phyloP scores from a whole-genome alignment of 2,113 vertebrate genomes.

The Ceyx melanurus region DNA sequence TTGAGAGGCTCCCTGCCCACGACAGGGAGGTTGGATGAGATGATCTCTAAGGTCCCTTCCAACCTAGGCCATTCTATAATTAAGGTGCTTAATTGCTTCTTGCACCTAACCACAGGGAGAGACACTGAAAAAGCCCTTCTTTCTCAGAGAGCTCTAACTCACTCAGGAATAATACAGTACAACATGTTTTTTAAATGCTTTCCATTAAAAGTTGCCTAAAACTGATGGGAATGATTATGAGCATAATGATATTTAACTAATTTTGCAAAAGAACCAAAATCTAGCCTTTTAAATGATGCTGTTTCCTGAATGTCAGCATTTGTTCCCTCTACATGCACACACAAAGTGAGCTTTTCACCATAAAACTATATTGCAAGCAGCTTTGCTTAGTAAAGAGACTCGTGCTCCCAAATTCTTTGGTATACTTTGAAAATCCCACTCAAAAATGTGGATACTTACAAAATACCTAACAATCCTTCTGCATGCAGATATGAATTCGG shows the following conservation, averaged over 20 bases:
- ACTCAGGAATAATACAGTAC: background rate
- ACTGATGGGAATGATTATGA: background rate
- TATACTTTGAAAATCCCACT: background rate
- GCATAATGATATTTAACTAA: background rate
- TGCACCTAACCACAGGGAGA: background rate
- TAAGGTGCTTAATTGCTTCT: background rate
- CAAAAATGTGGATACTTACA: background rate
- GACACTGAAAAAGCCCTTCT: background rate
- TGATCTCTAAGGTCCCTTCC: too few relatives aligned
- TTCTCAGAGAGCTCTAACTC: background rate
- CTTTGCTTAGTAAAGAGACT: background rate
- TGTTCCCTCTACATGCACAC: background rate
- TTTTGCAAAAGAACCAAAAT: background rate
- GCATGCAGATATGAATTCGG: background rate
- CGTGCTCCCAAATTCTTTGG: background rate
- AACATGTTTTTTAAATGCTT: background rate
- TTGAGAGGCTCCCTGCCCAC: too few relatives aligned
- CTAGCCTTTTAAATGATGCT: background rate
- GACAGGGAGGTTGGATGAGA: too few relatives aligned
- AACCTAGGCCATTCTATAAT: background rate
- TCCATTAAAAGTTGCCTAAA: background rate
- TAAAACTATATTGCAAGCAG: background rate
- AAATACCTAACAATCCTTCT: background rate
- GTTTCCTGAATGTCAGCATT: background rate
- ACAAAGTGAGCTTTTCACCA: background rate